Evolutionary conservation across 1,140 invertebrate species (phyloP), one percentile per base, ranked within the genome.

Genomic region (Paraescarpia echinospica): DNA sequence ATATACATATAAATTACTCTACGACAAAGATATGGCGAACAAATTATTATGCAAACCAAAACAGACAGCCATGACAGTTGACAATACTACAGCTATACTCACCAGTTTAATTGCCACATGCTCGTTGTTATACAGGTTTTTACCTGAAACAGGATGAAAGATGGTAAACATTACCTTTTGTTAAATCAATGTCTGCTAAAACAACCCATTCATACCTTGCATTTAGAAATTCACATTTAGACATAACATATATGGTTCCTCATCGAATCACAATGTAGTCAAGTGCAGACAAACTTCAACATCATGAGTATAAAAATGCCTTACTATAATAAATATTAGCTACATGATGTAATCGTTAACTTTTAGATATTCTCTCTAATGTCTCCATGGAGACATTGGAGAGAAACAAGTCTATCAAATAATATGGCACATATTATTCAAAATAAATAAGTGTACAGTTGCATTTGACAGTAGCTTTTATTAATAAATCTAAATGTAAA

Each of bases 41-140:
- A 77, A 12, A 77, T 77, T 41, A 41, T 41, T 41, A 41, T 41
- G 18, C 59, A 77, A 77, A 77, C 59, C 27, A 77, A 77, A 77
- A 77, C 27, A 77, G 59, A 77, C 27, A 31, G 14, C 22, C 8
- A 77, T 77, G 22, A 51, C 18, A 77, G 27, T 77, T 77, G 9
- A 31, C 22, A 18, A 27, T 27, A 77, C 8, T 14, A 77, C 27
- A 31, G 59, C 22, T 77, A 18, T 93, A 97, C 97, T 97, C 96
- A 98, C 97, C 98, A 99, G 98, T 97, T 99, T 99, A 96, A 99
- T 99, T 96, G 99, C 99, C 96, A 99, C 99, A 97, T 99, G 99
- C 97, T 99, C 99, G 97, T 99, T 99, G 97, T 99, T 99, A 97
- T 99, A 99, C 95, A 99, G 97, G 97, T 99, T 99, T 97, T 99